Base-by-base conservation (phyloP, 2,888 invertebrate species). In the Scrobipalpa costella region DNA sequence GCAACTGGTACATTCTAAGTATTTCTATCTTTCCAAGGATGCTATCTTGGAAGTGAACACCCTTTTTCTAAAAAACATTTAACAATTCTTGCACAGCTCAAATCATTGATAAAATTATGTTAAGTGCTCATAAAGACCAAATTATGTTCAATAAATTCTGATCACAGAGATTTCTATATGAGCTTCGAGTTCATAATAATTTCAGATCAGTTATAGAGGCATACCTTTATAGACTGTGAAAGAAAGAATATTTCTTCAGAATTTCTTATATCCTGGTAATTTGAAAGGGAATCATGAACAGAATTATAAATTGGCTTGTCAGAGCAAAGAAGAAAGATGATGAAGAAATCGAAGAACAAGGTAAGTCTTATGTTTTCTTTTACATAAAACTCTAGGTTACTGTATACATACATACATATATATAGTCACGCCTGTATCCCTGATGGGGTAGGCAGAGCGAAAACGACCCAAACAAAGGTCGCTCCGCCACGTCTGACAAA, bases 141-240 rank as follows among this genome's bases (percentile, higher is more conserved):
- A 9, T 19, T 50, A 50, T 9, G 9, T 50, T 21, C 7, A 19
- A 21, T 50, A 2, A 50, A 17, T 11, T 19, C 2, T 9, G 17
- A 34, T 15, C 34, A 55, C 15, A 55, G 55, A 55, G 55, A 55
- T 55, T 55, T 15, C 2, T 15, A 13, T 55, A 55, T 55, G 34
- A 55, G 33, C 34, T 52, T 50, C 6, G 15, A n/a, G 15, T 7
- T 49, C 2, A 49, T 5, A 15, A n/a, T n/a, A 44, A n/a, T n/a
- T 44, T 44, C n/a, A 13, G 1, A 38, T 5, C 44, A 44, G n/a
- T 15, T n/a, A 11, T n/a, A 13, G n/a, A 44, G 44, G n/a, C 44
- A 40, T 3, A 13, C 40, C 13, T 13, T 3, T 13, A 13, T 40
- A 44, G n/a, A 7, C 6, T 44, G n/a, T 15, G n/a, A 6, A 15